Conservation (phyloP, 2,888 invertebrate genomes). For the Erpobdella octoculata region DNA sequence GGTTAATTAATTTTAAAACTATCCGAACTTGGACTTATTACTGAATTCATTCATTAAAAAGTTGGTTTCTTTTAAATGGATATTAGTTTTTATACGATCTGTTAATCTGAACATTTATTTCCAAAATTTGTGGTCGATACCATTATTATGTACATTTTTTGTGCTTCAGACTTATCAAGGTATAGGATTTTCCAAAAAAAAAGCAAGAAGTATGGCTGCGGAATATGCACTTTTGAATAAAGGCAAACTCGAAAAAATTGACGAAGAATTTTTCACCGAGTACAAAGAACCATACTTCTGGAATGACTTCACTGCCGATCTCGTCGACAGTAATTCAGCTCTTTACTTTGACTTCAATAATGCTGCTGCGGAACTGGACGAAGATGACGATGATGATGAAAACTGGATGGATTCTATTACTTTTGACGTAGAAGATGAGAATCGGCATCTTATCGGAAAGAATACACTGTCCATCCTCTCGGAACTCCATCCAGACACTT, state of each 20-base stretch:
- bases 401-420: not conserved
- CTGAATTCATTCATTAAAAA: too few relatives aligned
- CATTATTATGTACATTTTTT: too few relatives aligned
- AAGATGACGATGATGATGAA: not conserved
- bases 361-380: not conserved
- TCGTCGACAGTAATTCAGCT: conserved; percentile 5
- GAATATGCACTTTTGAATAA: conserved; percentile 14
- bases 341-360: conserved; percentile 12
- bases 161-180: conserved; percentile 21
- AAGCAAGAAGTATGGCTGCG: conserved; percentile 25
- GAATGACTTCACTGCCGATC: conserved; percentile 24
- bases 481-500: conserved; percentile 12
- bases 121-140: too few relatives aligned
- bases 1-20: too few relatives aligned
- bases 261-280: not conserved
- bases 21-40: too few relatives aligned
- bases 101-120: too few relatives aligned
- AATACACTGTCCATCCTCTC: conserved; percentile 19
- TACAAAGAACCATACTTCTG: conserved; percentile 15
- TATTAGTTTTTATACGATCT: too few relatives aligned
- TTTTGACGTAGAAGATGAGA: conserved; percentile 19
- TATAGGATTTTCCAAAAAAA: conserved; percentile 23
- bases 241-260: not conserved
- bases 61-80: too few relatives aligned
- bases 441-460: conserved; percentile 15